Base-by-base conservation (phyloP, 2,888 invertebrate species). In the Clunio marinus region DNA sequence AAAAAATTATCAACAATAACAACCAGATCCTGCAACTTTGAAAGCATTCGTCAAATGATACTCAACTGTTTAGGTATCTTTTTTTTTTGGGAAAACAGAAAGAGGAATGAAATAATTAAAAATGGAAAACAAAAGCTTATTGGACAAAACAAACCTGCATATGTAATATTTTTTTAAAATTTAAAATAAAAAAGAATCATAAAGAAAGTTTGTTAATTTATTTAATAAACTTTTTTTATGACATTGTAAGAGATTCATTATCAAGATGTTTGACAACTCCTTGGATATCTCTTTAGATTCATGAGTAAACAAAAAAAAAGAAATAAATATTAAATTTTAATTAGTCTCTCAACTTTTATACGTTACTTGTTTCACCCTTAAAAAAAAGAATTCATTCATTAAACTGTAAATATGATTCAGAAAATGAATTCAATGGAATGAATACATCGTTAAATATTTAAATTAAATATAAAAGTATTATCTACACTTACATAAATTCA, bases 391-490 rank as follows among this genome's bases (percentile, higher is more conserved):
- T 59, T 59, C 17, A 35, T 32, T 59, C 59, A 59, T 35, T 28
- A 58, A 51, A 51, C 10, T 59, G 59, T 59, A 59, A 15, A 59
- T 59, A 59, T 17, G 22, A 51, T 51, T 51, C 41, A 15, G n/a
- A n/a, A 41, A 3, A 41, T 27, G 59, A 59, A 59, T 35, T 59
- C 35, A 57, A 32, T 32, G 35, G 45, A 45, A n/a, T 8, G 15
- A 28, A 58, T 10, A 58, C 28, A 59, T 59, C 59, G 59, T 59
- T 59, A 59, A 59, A 59, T 59, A 59, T 59, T 59, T 27, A 59
- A 28, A 32, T 35, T 35, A 59, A 35, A 35, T 24, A n/a, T n/a
- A 59, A 35, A 59, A 59, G 59, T 59, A 59, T 59, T 59, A n/a
- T n/a, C n/a, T n/a, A 59, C 59, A 59, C 59, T 59, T 35, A 59